These are phyloP conservation scores for Corvus cornix DNA, from an alignment of 2,113 vertebrate species.

Conservation along the genomic window DNA sequence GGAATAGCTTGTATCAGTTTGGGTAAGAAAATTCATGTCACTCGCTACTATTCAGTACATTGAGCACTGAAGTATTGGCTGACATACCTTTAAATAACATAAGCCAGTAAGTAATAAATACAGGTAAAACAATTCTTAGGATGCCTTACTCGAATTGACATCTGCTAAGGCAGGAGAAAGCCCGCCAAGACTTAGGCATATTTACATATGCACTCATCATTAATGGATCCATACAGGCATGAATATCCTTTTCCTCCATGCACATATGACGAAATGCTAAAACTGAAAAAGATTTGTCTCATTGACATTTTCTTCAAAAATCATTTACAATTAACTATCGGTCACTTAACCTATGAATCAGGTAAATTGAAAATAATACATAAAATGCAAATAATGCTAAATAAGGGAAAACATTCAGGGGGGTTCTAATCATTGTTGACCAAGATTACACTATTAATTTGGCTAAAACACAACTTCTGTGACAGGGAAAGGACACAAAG, in stretches of 20 bases:
- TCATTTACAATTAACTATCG: neutral
- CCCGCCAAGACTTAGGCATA: neutral
- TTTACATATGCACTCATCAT: neutral
- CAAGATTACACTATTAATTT: neutral
- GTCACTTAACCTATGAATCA: neutral
- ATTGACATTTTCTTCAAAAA: neutral
- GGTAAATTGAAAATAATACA: neutral
- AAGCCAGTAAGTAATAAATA: neutral
- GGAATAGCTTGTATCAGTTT: neutral
- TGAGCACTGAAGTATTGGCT: neutral
- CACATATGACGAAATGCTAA: neutral
- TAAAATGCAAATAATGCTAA: neutral
- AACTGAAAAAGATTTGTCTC: neutral
- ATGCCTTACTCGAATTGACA: neutral
- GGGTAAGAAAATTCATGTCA: neutral
- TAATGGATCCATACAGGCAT: neutral
- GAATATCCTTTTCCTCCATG: neutral
- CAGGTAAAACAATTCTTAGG: neutral
- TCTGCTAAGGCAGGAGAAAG: neutral
- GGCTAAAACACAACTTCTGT: neutral
- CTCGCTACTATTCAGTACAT: neutral
- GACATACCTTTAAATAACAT: neutral
- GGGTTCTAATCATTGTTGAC: neutral
- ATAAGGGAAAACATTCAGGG: neutral
- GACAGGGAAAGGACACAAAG: neutral